Evolutionary conservation across 2,113 vertebrate genomes (phyloP), one percentile per base, ranked within the genome.

Genomic region (Chlamydotis undulata): DNA sequence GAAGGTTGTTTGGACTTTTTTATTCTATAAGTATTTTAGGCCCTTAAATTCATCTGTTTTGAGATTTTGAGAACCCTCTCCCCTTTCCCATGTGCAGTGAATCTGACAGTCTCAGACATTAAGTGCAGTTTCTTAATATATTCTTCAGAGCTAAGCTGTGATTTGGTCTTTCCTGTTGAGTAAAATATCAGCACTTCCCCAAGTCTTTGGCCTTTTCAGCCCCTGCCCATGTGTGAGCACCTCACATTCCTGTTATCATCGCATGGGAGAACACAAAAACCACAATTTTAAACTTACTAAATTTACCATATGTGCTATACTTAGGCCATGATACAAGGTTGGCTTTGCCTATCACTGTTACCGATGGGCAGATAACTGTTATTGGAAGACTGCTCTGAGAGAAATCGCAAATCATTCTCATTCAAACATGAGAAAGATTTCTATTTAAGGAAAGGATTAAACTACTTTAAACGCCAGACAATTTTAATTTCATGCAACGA

Each of bases 191-290:
- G 17, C 5, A 4, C 81, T 77, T 70, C 39, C 28, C 39, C 39
- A 75, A 33, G 9, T 8, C n/a, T 93, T 84, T 71, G 69, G 9
- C 17, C 13, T 82, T 82, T 89, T 79, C 29, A 73, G 24, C 10
- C 53, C 6, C 26, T 23, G 3, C 2, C 35, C 17, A 1, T 2
- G 4, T n/a, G 14, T n/a, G 10, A 10, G 11, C 14, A 55, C 41
- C n/a, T 93, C 33, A 33, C 12, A 7, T 26, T 59, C 10, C 19
- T 91, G 18, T 33, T 92, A n/a, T 45, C 56, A 59, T 59, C 22
- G 26, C 35, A 56, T 8, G 14, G 22, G 9, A 84, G 24, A 21
- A 86, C 45, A 65, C 26, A 28, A 4, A 17, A 43, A 41, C 45
- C 22, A 41, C 1, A 1, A 56, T 87, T 79, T 79, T 78, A 69